Evolutionary conservation across 2,888 invertebrate genomes (phyloP), one percentile per base, ranked within the genome.

Genomic region (Cerastis leucographa): DNA sequence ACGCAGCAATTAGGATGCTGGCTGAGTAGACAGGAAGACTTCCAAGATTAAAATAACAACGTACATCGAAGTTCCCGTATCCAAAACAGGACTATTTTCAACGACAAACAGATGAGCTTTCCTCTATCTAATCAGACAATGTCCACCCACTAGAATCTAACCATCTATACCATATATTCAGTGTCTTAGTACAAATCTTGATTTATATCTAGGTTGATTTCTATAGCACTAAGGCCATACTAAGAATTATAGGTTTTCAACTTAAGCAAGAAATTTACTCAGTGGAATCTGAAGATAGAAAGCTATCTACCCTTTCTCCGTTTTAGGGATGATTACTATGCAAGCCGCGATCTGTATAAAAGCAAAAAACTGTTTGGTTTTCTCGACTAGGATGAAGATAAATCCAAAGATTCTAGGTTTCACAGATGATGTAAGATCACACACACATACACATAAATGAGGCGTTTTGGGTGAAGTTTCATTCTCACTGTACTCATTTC

Each of bases 111-210:
- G 65, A 61, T 65, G 2, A 51, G 46, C 8, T 54, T 62, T n/a
- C 6, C 67, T 68, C 8, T 71, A 83, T 78, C 83, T 81, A 44
- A 81, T 81, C 83, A 66, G 29, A 19, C 49, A 11, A 42, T 44
- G 73, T 81, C 81, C 81, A 73, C 84, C 81, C 81, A 81, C 81
- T 56, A 2, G 54, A 6, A 51, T 19, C 7, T n/a, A 44, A 7
- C 35, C 49, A 72, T 65, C 22, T 69, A 44, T 35, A 12, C 9
- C 44, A 29, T 78, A 54, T 35, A 82, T n/a, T 54, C 40, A 14
- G 59, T 54, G 61, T 22, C 29, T 54, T 40, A 17, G 59, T 61
- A 72, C 22, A 65, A 62, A 66, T 46, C 59, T 42, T 51, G 25
- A 62, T 72, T n/a, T 70, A 69, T 42, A 69, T 54, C 46, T 25